phyloP scores from a whole-genome alignment of 2,797 vertebrate genomes.

The Amphiprion clarkii region DNA sequence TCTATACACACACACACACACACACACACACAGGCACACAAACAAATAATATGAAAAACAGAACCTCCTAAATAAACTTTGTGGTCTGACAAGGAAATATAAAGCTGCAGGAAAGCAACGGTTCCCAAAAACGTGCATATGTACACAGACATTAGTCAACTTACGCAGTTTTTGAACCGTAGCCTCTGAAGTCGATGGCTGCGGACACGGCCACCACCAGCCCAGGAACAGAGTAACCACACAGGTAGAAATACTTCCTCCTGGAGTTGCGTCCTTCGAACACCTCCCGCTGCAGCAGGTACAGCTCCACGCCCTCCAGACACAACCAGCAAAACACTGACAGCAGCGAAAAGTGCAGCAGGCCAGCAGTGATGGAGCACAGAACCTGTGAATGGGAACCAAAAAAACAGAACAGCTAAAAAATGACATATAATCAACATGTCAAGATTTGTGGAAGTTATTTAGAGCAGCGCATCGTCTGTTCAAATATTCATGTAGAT shows the following conservation, averaged over 20 bases:
- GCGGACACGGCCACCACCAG: constrained; percentile 93
- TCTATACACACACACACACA: constrained; percentile 67
- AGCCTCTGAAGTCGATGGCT: constrained; percentile 94
- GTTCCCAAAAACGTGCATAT: not conserved
- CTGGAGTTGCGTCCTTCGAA: constrained; percentile 93
- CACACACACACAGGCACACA: constrained; percentile 22
- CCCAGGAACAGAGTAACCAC: constrained; percentile 91
- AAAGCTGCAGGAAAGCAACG: not conserved
- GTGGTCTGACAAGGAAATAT: not conserved
- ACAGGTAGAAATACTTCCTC: constrained; percentile 93
- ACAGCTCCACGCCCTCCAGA: constrained; percentile 93
- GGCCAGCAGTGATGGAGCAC: constrained; percentile 91
- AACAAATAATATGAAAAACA: constrained; percentile 22
- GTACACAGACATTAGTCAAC: constrained; percentile 60
- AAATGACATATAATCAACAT: not conserved
- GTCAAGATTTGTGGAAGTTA: not conserved
- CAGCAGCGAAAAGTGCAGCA: constrained; percentile 94
- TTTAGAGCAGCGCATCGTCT: not conserved
- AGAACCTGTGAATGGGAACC: constrained; percentile 81
- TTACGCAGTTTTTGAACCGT: constrained; percentile 81
- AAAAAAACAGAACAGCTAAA: not conserved
- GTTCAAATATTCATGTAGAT: not conserved
- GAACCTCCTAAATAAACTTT: not conserved
- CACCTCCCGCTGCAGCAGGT: constrained; percentile 92
- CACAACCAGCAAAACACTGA: constrained; percentile 96